Percentiles rank a stretch among this genome's conserved stretches.
Conservation (phyloP, 2,113 vertebrate species). For the Phylloscopus trochiloides region DNA sequence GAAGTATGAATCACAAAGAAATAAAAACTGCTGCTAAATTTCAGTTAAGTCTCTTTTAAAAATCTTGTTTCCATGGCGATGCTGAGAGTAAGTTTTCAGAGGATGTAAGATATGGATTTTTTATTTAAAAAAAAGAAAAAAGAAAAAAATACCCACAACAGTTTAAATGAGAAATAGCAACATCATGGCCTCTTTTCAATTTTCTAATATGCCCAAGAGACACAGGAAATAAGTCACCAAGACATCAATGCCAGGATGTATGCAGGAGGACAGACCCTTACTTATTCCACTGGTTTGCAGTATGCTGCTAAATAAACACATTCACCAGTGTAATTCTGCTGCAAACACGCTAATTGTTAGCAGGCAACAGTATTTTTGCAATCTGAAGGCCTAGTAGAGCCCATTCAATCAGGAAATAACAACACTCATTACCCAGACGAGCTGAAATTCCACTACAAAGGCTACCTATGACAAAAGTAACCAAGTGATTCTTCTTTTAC, state of each 20-base stretch:
- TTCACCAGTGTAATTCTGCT: background rate
- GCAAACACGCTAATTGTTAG: constrained; percentile 59
- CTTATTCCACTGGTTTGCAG: background rate
- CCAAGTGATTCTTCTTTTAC: constrained; percentile 60
- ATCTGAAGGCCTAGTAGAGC: constrained; percentile 26
- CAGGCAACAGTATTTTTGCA: constrained; percentile 20
- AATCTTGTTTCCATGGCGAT: constrained; percentile 82
- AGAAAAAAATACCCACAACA: constrained; percentile 19
- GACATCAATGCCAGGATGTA: constrained; percentile 16
- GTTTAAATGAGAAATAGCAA: constrained; percentile 77
- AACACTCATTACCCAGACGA: constrained; percentile 46
- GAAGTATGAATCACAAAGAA: constrained; percentile 81
- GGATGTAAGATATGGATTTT: constrained; percentile 78
- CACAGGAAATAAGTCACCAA: constrained; percentile 67
- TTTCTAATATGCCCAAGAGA: constrained; percentile 68
- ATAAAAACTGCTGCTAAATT: constrained; percentile 81
- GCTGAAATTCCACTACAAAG: constrained; percentile 67
- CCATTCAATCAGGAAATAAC: constrained; percentile 62
- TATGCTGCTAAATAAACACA: constrained; percentile 48
- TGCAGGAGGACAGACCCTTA: background rate
- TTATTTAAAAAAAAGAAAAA: constrained; percentile 51
- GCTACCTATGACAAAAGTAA: constrained; percentile 54
- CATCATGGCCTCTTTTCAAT: constrained; percentile 68
- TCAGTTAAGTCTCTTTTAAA: constrained; percentile 78
- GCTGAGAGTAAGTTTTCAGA: constrained; percentile 75